Conservation (phyloP, 2,113 vertebrate species). For the Cichladusa arquata region DNA sequence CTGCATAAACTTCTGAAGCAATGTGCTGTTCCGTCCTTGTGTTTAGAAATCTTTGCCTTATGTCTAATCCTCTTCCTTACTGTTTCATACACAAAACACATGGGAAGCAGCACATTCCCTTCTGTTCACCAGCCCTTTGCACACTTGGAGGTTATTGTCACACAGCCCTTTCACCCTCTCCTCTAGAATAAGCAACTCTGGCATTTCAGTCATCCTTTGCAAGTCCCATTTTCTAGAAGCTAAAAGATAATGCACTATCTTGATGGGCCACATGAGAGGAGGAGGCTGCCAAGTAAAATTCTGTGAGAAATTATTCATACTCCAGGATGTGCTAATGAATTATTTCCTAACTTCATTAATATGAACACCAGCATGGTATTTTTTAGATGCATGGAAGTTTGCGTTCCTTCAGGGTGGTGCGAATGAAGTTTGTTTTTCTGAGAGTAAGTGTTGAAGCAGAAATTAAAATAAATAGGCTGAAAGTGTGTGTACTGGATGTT, state of each 20-base stretch:
- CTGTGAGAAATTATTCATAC: constrained; percentile 25
- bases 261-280: neutral
- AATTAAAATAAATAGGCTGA: neutral
- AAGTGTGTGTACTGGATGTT: neutral
- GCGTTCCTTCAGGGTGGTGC: neutral
- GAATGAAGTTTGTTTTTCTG: neutral
- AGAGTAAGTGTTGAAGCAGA: neutral
- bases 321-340: constrained; percentile 39
- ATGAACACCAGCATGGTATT: neutral
- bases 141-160: neutral
- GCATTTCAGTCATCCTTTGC: neutral
- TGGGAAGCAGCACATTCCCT: neutral
- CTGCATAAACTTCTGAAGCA: neutral
- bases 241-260: neutral
- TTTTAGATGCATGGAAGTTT: neutral
- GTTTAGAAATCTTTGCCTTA: constrained; percentile 16
- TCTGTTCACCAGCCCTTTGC: neutral
- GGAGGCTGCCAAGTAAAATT: neutral
- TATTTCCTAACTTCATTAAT: constrained; percentile 23
- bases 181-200: neutral
- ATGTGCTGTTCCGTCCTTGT: neutral
- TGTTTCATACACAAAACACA: neutral
- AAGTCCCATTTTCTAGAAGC: neutral
- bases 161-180: neutral
- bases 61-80: neutral